Evolutionary conservation across 2,888 invertebrate species (phyloP).

Genomic region (Entomobrya multifasciata): DNA sequence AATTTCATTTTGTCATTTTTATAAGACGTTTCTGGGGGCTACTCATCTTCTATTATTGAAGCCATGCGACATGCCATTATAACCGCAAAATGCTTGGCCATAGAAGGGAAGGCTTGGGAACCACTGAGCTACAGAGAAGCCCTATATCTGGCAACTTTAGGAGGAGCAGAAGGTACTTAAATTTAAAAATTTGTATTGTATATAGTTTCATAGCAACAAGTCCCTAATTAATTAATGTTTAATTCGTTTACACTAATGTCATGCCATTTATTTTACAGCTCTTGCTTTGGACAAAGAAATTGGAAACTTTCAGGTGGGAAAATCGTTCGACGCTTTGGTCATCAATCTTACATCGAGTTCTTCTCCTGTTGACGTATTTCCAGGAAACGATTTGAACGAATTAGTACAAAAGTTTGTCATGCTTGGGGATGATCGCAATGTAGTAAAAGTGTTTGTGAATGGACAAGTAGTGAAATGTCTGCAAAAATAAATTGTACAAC

Average conservation of each 20-base stretch:
- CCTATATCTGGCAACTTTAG: slow-evolving; percentile 92
- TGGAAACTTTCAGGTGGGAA: slow-evolving; percentile 90
- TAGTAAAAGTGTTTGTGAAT: slow-evolving; percentile 88
- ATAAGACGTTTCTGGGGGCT: slow-evolving; percentile 92
- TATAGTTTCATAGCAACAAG: too few relatives aligned
- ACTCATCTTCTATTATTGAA: slow-evolving; percentile 88
- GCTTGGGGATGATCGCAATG: slow-evolving; percentile 91
- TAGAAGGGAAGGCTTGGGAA: slow-evolving; percentile 84
- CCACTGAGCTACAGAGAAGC: slow-evolving; percentile 86
- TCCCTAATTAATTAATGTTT: too few relatives aligned
- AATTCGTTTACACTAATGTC: too few relatives aligned
- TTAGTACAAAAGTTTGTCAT: slow-evolving; percentile 89
- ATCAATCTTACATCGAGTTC: slow-evolving; percentile 85
- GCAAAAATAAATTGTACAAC: too few relatives aligned
- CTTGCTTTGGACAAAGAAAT: slow-evolving; percentile 87
- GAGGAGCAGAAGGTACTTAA: slow-evolving; percentile 88
- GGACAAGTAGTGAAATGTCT: slow-evolving; percentile 84
- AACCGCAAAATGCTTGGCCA: slow-evolving; percentile 87
- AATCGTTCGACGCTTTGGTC: slow-evolving; percentile 93
- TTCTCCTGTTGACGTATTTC: slow-evolving; percentile 80
- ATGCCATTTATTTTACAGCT: too few relatives aligned
- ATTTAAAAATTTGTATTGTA: too few relatives aligned
- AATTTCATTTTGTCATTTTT: slow-evolving; percentile 3
- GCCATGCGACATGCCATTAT: slow-evolving; percentile 88
- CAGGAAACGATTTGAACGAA: slow-evolving; percentile 83